These are phyloP conservation scores for Bombyx mori DNA, from an alignment of 1,140 invertebrate genomes.

Conservation along the genomic window ASM3026992v2 NC_085130.1:16578501-16579000, in stretches of 20 bases:
- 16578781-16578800: no score
- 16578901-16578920: conserved; percentile 52
- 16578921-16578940: conserved; percentile 67
- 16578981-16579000: conserved; percentile 62
- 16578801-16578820: background rate
- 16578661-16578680: no score
- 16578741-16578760: background rate
- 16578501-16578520: background rate
- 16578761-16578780: background rate
- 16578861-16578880: background rate
- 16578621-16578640: background rate
- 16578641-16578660: background rate
- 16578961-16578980: conserved; percentile 59
- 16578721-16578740: background rate
- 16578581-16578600: background rate
- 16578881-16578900: conserved; percentile 41
- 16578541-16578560: background rate
- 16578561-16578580: background rate
- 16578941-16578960: conserved; percentile 39
- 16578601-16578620: background rate
- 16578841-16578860: background rate
- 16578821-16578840: background rate
- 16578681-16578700: background rate
- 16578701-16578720: background rate
- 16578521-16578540: background rate